phyloP scores from a whole-genome alignment of 2,888 invertebrate species.

The Lepas anatifera region DNA sequence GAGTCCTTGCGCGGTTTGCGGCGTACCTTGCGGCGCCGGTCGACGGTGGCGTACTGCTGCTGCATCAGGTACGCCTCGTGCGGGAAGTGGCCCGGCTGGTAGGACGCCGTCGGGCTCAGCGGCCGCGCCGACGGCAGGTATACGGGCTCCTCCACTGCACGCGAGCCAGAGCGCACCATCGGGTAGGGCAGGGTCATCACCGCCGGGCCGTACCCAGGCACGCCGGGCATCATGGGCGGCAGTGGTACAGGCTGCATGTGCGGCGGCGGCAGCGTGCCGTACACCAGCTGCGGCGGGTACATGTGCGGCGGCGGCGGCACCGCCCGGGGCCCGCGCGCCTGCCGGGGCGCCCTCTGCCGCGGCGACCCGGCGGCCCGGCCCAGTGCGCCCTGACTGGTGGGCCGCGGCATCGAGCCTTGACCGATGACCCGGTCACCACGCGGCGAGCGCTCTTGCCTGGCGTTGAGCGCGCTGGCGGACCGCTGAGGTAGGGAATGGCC shows the following conservation, averaged over 20 bases:
- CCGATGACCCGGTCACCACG: conserved; percentile 18
- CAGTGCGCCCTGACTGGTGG: conserved; percentile 17
- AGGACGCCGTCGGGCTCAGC: conserved; percentile 45
- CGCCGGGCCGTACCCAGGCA: conserved; percentile 26
- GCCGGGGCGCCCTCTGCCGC: conserved; percentile 20
- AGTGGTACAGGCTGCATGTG: conserved; percentile 30
- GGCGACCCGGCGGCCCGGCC: not conserved
- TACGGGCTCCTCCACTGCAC: conserved; percentile 36
- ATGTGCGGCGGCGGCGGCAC: conserved; percentile 24
- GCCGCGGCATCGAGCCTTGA: conserved; percentile 20
- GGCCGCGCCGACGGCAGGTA: conserved; percentile 46
- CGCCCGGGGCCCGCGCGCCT: conserved; percentile 19
- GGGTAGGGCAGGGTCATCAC: conserved; percentile 15
- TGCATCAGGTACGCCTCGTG: conserved; percentile 46
- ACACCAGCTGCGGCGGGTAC: conserved; percentile 18
- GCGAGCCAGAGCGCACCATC: conserved; percentile 35
- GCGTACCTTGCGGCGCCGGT: conserved; percentile 30
- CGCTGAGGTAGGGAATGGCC: conserved; percentile 15
- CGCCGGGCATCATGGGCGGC: conserved; percentile 27
- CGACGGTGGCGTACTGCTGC: conserved; percentile 42
- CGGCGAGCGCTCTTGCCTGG: not conserved
- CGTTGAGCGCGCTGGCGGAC: conserved; percentile 22
- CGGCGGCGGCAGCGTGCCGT: conserved; percentile 28
- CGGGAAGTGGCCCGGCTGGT: conserved; percentile 48
- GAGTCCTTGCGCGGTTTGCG: conserved; percentile 28